phyloP scores from a whole-genome alignment of 2,888 invertebrate species.

The Anodontia alba region DNA sequence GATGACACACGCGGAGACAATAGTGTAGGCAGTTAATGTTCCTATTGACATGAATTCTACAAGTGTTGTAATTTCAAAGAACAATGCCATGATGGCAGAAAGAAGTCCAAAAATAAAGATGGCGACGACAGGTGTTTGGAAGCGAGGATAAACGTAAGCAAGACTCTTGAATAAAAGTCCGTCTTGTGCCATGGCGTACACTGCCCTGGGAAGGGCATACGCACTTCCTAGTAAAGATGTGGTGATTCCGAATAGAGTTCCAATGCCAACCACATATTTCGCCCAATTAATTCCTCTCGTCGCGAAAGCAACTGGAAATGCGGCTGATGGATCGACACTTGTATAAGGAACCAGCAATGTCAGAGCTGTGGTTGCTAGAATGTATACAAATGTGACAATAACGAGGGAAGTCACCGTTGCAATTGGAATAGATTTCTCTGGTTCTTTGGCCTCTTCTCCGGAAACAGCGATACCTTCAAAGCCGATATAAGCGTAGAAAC shows the following conservation, averaged over 20 bases:
- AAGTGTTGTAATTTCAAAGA: slow-evolving; percentile 94
- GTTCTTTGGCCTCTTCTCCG: slow-evolving; percentile 84
- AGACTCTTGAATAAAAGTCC: slow-evolving; percentile 91
- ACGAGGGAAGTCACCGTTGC: slow-evolving; percentile 80
- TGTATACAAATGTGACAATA: slow-evolving; percentile 80
- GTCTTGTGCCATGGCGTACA: slow-evolving; percentile 96
- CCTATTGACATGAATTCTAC: slow-evolving; percentile 98
- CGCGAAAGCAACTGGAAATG: slow-evolving; percentile 82
- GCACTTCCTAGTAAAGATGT: slow-evolving; percentile 89
- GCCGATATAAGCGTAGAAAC: slow-evolving; percentile 85
- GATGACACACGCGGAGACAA: slow-evolving; percentile 95
- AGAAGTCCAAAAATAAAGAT: slow-evolving; percentile 80
- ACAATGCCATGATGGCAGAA: slow-evolving; percentile 89
- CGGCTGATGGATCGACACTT: slow-evolving; percentile 76
- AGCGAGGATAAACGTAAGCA: slow-evolving; percentile 91
- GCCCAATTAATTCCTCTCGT: slow-evolving; percentile 79
- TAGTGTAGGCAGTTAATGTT: slow-evolving; percentile 96
- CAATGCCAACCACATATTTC: slow-evolving; percentile 81
- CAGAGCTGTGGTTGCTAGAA: slow-evolving; percentile 77
- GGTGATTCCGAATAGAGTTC: slow-evolving; percentile 82
- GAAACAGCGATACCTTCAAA: slow-evolving; percentile 85
- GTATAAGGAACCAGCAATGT: slow-evolving; percentile 81
- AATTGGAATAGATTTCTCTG: slow-evolving; percentile 83
- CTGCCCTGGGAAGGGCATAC: slow-evolving; percentile 93
- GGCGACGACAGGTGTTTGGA: slow-evolving; percentile 87